These are phyloP conservation scores for Fistularia tabacaria DNA, from an alignment of 2,797 vertebrate genomes.

Conservation along the genomic window DNA sequence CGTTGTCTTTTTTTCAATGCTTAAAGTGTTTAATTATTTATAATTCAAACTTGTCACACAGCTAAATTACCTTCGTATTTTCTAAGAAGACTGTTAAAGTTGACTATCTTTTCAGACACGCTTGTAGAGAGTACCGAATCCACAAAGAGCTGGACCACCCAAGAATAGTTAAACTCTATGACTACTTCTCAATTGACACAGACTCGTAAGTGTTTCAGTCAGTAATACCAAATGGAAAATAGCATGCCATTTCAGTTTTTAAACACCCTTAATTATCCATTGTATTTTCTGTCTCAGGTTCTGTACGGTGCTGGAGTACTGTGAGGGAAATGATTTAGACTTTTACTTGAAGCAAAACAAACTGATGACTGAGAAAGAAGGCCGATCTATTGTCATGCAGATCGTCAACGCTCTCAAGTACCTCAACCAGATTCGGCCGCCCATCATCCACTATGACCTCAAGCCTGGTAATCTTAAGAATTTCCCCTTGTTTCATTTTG, in stretches of 20 bases:
- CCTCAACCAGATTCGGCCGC: conserved; percentile 95
- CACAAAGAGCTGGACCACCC: conserved; percentile 97
- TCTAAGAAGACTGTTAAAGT: background rate
- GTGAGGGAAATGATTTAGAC: conserved; percentile 94
- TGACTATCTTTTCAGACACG: conserved; percentile 79
- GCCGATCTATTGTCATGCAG: conserved; percentile 95
- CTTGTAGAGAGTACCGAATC: conserved; percentile 95
- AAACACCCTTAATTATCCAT: too few relatives aligned
- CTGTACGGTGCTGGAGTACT: conserved; percentile 97
- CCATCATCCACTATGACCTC: conserved; percentile 98
- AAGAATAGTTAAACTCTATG: conserved; percentile 93
- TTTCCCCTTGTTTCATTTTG: too few relatives aligned
- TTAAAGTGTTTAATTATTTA: too few relatives aligned
- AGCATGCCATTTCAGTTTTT: too few relatives aligned
- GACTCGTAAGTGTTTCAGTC: conserved; percentile 86
- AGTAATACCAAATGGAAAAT: background rate
- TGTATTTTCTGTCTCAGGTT: conserved; percentile 71
- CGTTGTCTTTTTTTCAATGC: too few relatives aligned
- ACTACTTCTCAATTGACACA: conserved; percentile 94
- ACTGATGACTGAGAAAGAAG: conserved; percentile 93
- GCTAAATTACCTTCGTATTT: background rate
- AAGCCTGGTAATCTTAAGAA: conserved; percentile 82
- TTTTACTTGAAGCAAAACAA: conserved; percentile 99
- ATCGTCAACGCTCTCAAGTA: conserved; percentile 97
- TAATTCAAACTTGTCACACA: too few relatives aligned